phyloP scores from a whole-genome alignment of 2,888 invertebrate genomes.

The Parapristionchus giblindavisi region DNA sequence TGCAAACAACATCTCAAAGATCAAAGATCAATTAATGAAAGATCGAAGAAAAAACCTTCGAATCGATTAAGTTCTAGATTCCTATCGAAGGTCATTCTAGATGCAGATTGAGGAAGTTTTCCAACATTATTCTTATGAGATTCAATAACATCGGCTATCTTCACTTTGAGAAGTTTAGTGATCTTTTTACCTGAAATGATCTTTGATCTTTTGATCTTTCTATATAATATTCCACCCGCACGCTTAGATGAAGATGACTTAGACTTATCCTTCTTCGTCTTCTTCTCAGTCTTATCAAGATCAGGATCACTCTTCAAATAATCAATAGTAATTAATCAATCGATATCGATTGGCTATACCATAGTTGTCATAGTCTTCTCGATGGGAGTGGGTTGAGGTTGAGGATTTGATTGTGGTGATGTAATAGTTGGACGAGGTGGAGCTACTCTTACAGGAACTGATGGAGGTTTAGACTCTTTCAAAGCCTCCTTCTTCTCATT shows the following conservation, averaged over 20 bases:
- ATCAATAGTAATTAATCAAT: too few species aligned
- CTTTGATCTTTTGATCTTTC: too few species aligned
- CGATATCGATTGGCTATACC: too few species aligned
- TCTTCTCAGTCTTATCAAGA: slow-evolving; percentile 28
- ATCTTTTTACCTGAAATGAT: slow-evolving; percentile 18
- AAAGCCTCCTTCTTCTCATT: too few species aligned
- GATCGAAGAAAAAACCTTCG: slow-evolving; percentile 9
- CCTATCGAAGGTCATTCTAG: slow-evolving; percentile 22
- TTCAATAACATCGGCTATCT: background rate
- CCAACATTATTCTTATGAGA: background rate
- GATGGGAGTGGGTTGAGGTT: too few species aligned
- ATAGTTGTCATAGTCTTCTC: too few species aligned
- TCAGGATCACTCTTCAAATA: too few species aligned
- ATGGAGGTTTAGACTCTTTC: too few species aligned
- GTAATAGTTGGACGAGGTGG: too few species aligned
- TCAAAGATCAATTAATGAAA: background rate
- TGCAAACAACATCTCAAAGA: slow-evolving; percentile 49
- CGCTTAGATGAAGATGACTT: background rate
- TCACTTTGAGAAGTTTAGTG: slow-evolving; percentile 3
- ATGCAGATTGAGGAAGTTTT: slow-evolving; percentile 4
- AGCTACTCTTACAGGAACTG: too few species aligned
- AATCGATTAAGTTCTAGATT: slow-evolving; percentile 29
- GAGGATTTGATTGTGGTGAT: too few species aligned
- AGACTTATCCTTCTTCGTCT: background rate
- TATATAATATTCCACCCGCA: background rate